Conservation (phyloP, 2,888 invertebrate genomes). For the Trachelus stipa region DNA sequence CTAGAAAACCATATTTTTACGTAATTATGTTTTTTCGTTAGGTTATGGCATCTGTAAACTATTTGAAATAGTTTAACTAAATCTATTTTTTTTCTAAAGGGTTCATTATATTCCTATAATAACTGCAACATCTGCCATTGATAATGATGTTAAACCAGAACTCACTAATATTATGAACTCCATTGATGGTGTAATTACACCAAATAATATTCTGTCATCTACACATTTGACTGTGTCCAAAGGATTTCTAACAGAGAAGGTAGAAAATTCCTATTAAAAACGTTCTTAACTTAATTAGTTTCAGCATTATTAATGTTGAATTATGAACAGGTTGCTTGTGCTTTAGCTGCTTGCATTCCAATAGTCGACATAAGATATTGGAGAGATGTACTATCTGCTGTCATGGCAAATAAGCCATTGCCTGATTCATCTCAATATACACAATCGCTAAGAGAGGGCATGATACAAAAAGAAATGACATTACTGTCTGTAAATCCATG, state of each 20-base stretch:
- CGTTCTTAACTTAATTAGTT: background rate
- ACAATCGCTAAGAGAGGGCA: background rate
- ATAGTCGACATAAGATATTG: conserved; percentile 20
- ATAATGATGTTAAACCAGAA: background rate
- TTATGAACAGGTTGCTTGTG: conserved; percentile 17
- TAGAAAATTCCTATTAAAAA: background rate
- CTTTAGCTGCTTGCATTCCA: conserved; percentile 17
- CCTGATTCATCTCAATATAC: conserved; percentile 15
- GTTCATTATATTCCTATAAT: conserved; percentile 1
- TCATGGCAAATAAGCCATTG: conserved; percentile 11
- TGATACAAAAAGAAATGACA: background rate
- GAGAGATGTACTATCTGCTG: conserved; percentile 15
- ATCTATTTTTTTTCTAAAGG: background rate
- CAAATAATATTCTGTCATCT: background rate
- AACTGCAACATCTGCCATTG: background rate
- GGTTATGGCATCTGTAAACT: background rate
- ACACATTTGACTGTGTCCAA: conserved; percentile 1
- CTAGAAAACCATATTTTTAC: background rate
- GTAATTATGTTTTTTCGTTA: background rate
- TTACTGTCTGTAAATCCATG: background rate
- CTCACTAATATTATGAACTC: background rate
- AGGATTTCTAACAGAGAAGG: background rate
- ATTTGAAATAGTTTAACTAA: background rate
- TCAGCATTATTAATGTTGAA: background rate
- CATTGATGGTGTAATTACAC: background rate